These are phyloP conservation scores for Caenorhabditis angaria DNA, from an alignment of 2,888 invertebrate species.

Conservation along the genomic window DNA sequence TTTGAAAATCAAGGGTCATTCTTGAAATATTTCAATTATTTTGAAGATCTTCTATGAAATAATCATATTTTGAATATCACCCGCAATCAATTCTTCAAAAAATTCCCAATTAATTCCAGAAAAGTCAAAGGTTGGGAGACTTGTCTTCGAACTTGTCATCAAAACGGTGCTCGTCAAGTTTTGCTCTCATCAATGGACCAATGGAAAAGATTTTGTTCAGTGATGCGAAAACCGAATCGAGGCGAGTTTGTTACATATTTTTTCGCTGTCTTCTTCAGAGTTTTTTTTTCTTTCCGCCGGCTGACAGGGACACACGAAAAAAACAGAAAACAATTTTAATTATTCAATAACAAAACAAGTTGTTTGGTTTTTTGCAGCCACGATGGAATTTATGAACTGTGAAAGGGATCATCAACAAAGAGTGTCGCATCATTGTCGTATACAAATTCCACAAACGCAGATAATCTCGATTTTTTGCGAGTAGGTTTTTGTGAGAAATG, in stretches of 20 bases:
- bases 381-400: slow-evolving; percentile 43
- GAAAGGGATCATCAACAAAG: slow-evolving; percentile 41
- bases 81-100: not conserved
- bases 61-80: too few species aligned
- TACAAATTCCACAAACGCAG: slow-evolving; percentile 27
- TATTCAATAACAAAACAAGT: too few species aligned
- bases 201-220: slow-evolving; percentile 44
- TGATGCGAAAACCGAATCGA: slow-evolving; percentile 45
- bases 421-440: slow-evolving; percentile 32
- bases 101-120: slow-evolving; percentile 11
- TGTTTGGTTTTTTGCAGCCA: slow-evolving; percentile 24
- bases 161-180: slow-evolving; percentile 33
- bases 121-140: slow-evolving; percentile 42
- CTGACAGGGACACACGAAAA: too few species aligned
- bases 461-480: slow-evolving; percentile 44
- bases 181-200: slow-evolving; percentile 44
- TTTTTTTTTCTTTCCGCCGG: not conserved
- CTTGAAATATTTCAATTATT: too few species aligned
- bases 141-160: slow-evolving; percentile 36
- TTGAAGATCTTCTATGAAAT: too few species aligned
- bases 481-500: slow-evolving; percentile 12
- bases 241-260: slow-evolving; percentile 31
- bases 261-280: too few species aligned
- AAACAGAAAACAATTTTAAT: not conserved
- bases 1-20: too few species aligned